A percentile compares a stretch with the other conserved stretches of the same genome.
These are phyloP conservation scores for Drosophila prostipennis DNA, from an alignment of 2,888 invertebrate species.

Conservation along the genomic window DNA sequence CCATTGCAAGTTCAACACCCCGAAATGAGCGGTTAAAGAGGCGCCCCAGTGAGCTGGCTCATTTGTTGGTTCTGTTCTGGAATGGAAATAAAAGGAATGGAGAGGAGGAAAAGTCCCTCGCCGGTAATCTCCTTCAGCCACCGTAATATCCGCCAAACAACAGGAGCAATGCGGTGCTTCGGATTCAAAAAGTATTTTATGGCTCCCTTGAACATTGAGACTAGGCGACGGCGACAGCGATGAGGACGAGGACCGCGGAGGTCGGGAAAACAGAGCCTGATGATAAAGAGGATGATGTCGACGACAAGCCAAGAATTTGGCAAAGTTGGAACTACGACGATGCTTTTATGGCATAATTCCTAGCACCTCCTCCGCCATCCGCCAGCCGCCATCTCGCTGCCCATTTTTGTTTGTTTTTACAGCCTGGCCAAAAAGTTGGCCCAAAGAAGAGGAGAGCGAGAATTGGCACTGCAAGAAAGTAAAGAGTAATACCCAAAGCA, in stretches of 20 bases:
- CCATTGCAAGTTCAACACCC: conserved; percentile 28
- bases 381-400: background rate
- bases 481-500: conserved; percentile 79
- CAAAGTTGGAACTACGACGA: conserved; percentile 54
- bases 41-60: conserved; percentile 35
- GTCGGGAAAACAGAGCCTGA: background rate
- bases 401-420: conserved; percentile 60
- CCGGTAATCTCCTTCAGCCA: conserved; percentile 42
- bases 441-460: conserved; percentile 24
- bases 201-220: conserved; percentile 74
- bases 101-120: conserved; percentile 30
- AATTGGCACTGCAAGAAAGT: conserved; percentile 76
- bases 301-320: conserved; percentile 57
- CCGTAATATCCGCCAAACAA: conserved; percentile 16
- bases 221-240: conserved; percentile 43
- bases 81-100: conserved; percentile 15
- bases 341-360: conserved; percentile 77
- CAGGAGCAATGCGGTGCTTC: conserved; percentile 26
- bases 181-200: conserved; percentile 63
- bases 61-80: conserved; percentile 46
- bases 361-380: conserved; percentile 44
- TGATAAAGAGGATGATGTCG: conserved; percentile 44
- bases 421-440: conserved; percentile 51
- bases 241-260: conserved; percentile 12
- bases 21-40: conserved; percentile 44